These are phyloP conservation scores for Plutomurus gul DNA, from an alignment of 1,140 invertebrate genomes.

Conservation along the genomic window DNA sequence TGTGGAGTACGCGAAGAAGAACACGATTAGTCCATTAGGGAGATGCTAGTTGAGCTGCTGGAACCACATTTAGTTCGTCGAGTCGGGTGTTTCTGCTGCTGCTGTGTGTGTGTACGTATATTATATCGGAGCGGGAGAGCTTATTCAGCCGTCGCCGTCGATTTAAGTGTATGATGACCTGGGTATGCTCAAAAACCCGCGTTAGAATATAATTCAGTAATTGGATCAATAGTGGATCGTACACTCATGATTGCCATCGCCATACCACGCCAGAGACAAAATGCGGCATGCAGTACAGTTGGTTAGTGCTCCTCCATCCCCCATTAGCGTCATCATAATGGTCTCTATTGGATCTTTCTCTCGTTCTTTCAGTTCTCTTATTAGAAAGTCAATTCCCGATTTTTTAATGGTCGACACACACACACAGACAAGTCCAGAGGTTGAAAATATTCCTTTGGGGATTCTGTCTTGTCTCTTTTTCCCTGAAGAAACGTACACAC, in stretches of 20 bases:
- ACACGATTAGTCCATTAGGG: conserved; percentile 49
- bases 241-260: conserved; percentile 2
- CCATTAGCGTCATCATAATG: conserved; percentile 41
- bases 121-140: background rate
- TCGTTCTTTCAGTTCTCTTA: conserved; percentile 16
- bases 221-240: conserved; percentile 37
- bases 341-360: conserved; percentile 18
- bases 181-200: conserved; percentile 2
- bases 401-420: conserved; percentile 36
- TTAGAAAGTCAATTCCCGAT: conserved; percentile 42
- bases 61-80: conserved; percentile 19
- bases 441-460: background rate
- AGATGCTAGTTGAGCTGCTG: conserved; percentile 35
- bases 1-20: conserved; percentile 8
- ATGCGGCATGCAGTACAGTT: background rate
- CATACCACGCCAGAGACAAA: background rate
- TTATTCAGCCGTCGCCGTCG: conserved; percentile 7
- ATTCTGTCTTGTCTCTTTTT: background rate
- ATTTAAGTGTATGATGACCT: conserved; percentile 35
- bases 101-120: background rate
- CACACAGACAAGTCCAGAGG: background rate
- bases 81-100: background rate
- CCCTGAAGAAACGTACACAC: too few relatives aligned
- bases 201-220: conserved; percentile 35
- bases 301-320: conserved; percentile 7